Conservation (phyloP, 2,888 invertebrate species). For the Sminthurides aquaticus region DNA sequence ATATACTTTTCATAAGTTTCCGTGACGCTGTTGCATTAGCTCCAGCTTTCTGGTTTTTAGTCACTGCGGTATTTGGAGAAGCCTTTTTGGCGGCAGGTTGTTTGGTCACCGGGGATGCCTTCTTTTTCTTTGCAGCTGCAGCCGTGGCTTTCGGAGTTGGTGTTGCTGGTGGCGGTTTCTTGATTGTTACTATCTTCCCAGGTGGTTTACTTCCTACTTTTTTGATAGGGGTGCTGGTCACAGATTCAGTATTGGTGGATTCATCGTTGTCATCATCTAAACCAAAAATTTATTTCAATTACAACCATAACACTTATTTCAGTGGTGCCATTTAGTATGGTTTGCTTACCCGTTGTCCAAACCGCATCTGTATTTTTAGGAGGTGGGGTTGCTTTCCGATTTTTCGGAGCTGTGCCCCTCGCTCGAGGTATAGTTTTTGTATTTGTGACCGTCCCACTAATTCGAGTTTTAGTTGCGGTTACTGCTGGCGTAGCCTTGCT, state of each 20-base stretch:
- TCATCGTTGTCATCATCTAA: not conserved
- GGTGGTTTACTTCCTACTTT: conserved; percentile 21
- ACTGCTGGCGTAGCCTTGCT: conserved; percentile 48
- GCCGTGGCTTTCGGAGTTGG: conserved; percentile 45
- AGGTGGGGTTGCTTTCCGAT: not conserved
- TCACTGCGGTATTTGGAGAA: not conserved
- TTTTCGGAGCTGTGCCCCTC: not conserved
- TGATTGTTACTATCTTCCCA: not conserved
- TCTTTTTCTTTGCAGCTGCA: conserved; percentile 34
- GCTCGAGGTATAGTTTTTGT: conserved; percentile 14
- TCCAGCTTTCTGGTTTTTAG: conserved; percentile 10
- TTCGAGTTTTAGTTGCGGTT: conserved; percentile 5
- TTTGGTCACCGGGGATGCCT: not conserved
- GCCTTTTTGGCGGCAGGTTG: not conserved
- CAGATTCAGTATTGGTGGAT: conserved; percentile 5
- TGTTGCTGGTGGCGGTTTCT: conserved; percentile 47
- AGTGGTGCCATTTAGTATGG: not conserved
- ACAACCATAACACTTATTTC: not conserved
- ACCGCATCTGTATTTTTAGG: conserved; percentile 4
- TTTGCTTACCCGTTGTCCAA: not conserved
- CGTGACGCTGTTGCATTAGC: conserved; percentile 6
- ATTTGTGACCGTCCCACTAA: conserved; percentile 18
- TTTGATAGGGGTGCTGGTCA: conserved; percentile 7
- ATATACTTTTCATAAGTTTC: conserved; percentile 53
- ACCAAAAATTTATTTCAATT: too few relatives aligned